Conservation (phyloP, 2,113 vertebrate species). For the Silurus meridionalis region DNA sequence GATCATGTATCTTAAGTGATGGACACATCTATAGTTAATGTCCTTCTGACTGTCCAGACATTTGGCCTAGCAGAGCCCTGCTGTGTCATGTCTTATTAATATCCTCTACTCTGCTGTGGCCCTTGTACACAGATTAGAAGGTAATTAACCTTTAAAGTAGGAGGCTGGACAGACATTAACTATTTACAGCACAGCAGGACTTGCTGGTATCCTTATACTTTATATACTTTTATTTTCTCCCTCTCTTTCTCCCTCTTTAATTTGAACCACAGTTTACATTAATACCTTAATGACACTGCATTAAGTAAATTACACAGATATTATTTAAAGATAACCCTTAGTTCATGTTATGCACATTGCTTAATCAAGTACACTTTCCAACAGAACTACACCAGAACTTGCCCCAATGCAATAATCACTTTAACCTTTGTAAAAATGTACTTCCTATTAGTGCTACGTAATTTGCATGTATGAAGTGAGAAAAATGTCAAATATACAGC, state of each 20-base stretch:
- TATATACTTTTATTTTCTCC: neutral
- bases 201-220: neutral
- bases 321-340: neutral
- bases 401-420: neutral
- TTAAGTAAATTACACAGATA: neutral
- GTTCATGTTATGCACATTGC: neutral
- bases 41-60: slow-evolving; percentile 54
- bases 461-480: neutral
- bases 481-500: neutral
- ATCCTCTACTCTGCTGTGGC: slow-evolving; percentile 55
- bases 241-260: slow-evolving; percentile 12
- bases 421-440: neutral
- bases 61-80: slow-evolving; percentile 54
- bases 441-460: neutral
- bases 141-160: slow-evolving; percentile 72
- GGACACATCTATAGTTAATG: slow-evolving; percentile 52
- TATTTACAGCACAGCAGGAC: slow-evolving; percentile 54
- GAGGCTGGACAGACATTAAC: slow-evolving; percentile 58
- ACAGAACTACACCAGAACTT: neutral
- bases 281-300: neutral
- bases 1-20: slow-evolving; percentile 59
- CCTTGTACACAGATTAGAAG: slow-evolving; percentile 67
- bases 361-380: neutral
- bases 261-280: neutral
- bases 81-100: slow-evolving; percentile 71